A percentile compares a stretch with the other conserved stretches of the same genome.
These are phyloP conservation scores for Ctenosaura bakeri DNA, from an alignment of 2,797 vertebrate genomes.

Conservation along the genomic window DNA sequence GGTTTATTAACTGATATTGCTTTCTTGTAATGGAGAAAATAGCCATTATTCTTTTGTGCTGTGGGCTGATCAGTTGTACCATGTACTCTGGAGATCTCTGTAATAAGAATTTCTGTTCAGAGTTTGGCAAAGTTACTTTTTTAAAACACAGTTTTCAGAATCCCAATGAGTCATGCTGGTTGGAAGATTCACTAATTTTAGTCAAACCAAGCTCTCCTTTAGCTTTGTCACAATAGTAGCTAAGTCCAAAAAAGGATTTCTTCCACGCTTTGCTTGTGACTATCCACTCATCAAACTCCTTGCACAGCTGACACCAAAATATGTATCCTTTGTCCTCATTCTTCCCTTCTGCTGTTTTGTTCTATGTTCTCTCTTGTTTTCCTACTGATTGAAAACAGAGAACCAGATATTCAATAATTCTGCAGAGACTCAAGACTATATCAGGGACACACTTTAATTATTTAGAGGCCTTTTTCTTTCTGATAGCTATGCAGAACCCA, in stretches of 20 bases:
- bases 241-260: too few species aligned
- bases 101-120: too few species aligned
- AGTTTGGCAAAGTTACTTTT: too few species aligned
- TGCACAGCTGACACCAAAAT: not conserved
- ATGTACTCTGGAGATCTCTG: not conserved
- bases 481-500: not conserved
- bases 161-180: too few species aligned
- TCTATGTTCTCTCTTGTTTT: not conserved
- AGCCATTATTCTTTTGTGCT: not conserved
- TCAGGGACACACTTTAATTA: slow-evolving; percentile 15
- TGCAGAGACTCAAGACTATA: not conserved
- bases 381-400: slow-evolving; percentile 12
- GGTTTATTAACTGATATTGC: slow-evolving; percentile 11
- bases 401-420: slow-evolving; percentile 16
- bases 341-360: not conserved
- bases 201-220: too few species aligned
- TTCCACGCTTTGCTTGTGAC: not conserved
- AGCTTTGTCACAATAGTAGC: not conserved
- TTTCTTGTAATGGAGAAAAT: not conserved
- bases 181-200: too few species aligned
- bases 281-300: not conserved
- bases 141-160: too few species aligned
- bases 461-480: slow-evolving; percentile 10
- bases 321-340: not conserved
- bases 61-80: not conserved